phyloP scores from a whole-genome alignment of 2,113 vertebrate species.

The Neodontobutis hainanensis region DNA sequence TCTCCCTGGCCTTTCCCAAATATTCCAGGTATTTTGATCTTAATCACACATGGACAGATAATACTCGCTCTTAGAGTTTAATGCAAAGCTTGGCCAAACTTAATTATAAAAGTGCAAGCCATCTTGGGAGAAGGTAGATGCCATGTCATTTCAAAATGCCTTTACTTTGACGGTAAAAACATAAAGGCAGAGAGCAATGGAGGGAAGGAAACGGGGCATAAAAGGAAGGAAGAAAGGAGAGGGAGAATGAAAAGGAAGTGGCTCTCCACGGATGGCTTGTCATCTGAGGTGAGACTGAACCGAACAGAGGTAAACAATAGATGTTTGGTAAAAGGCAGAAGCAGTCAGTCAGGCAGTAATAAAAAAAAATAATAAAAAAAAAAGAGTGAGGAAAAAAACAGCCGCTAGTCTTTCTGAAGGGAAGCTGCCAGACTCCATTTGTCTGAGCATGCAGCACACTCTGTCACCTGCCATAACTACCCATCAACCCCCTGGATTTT shows the following conservation, averaged over 20 bases:
- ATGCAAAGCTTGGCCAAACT: slow-evolving; percentile 48
- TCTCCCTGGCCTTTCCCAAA: slow-evolving; percentile 16
- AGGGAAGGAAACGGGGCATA: slow-evolving; percentile 26
- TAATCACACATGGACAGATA: slow-evolving; percentile 28
- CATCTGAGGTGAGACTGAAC: slow-evolving; percentile 80
- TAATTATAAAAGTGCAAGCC: slow-evolving; percentile 62
- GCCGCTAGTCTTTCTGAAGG: slow-evolving; percentile 69
- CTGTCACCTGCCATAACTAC: slow-evolving; percentile 70
- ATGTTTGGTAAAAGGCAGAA: slow-evolving; percentile 72
- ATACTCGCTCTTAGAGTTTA: slow-evolving; percentile 24
- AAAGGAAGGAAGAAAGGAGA: slow-evolving; percentile 41
- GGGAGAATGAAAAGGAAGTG: slow-evolving; percentile 51
- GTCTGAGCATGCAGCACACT: slow-evolving; percentile 69
- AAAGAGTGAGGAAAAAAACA: slow-evolving; percentile 50
- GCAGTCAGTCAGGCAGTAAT: slow-evolving; percentile 68
- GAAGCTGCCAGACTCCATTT: slow-evolving; percentile 80
- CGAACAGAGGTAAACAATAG: slow-evolving; percentile 71
- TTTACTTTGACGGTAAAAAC: slow-evolving; percentile 21
- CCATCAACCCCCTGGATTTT: slow-evolving; percentile 57
- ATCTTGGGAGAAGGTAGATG: slow-evolving; percentile 34
- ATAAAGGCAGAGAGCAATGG: neutral
- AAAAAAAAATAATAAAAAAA: slow-evolving; percentile 33
- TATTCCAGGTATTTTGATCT: slow-evolving; percentile 16
- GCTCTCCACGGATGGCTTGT: slow-evolving; percentile 77
- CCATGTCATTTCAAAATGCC: slow-evolving; percentile 49